These are phyloP conservation scores for Boulengeromyrus knoepffleri DNA, from an alignment of 2,113 vertebrate species.

Conservation along the genomic window DNA sequence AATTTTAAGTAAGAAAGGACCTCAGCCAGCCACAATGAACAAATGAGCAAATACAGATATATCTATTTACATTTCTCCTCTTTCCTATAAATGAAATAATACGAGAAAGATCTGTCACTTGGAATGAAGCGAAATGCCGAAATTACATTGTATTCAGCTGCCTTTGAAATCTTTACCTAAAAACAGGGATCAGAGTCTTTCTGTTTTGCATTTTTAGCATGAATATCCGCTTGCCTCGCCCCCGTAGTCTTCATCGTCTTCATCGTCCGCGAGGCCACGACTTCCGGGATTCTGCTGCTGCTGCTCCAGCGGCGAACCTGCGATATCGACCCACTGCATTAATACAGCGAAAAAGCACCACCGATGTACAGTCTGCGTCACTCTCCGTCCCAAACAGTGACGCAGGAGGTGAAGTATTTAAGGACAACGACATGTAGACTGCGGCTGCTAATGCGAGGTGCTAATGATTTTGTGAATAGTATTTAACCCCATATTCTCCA, in stretches of 20 bases:
- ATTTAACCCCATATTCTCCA: not conserved
- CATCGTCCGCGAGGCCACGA: constrained; percentile 30
- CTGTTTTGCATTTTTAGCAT: constrained; percentile 26
- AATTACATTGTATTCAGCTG: not conserved
- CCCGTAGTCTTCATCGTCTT: constrained; percentile 37
- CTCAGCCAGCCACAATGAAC: not conserved
- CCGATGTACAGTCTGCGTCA: not conserved
- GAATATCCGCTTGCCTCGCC: constrained; percentile 34
- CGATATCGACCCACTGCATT: not conserved
- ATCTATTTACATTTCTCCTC: not conserved
- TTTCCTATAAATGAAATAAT: not conserved
- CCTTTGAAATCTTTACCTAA: constrained; percentile 8
- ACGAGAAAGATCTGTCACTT: not conserved
- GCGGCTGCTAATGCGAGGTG: not conserved
- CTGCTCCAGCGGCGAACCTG: constrained; percentile 31
- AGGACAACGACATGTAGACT: not conserved
- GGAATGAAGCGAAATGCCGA: not conserved
- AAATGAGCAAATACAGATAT: not conserved
- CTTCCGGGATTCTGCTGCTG: constrained; percentile 16
- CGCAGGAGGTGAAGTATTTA: not conserved
- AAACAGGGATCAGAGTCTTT: not conserved
- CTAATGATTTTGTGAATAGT: not conserved
- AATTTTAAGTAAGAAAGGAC: not conserved
- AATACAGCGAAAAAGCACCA: not conserved
- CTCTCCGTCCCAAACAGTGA: not conserved